Evolutionary conservation across 1,140 invertebrate species (phyloP), one percentile per base, ranked within the genome.

Genomic region (Rhyzopertha dominica): DNA sequence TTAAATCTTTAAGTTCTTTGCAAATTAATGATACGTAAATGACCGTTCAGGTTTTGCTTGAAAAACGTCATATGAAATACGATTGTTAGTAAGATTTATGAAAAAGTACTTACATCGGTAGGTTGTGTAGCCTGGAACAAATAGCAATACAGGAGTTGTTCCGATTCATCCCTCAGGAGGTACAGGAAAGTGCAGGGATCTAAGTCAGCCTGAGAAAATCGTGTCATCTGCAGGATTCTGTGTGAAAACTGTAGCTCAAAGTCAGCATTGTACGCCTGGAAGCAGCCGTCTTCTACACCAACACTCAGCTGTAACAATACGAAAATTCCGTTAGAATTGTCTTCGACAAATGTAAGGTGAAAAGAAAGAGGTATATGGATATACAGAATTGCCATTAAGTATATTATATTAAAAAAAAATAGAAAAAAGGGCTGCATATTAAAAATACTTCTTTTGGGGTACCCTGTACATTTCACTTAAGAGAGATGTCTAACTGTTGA

Each of bases 161-260:
- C 78, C 49, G 70, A 70, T 47, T 77, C 73, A 63, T 82, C 78
- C 24, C 75, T 71, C 12, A 82, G 57, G 48, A 81, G 70, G 62
- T 82, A 83, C 43, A 82, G 73, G 47, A 80, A 69, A 51, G 75
- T 73, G 12, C 69, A 66, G 2, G 72, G 69, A 53, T 71, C 69
- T 5, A 68, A 62, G 16, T 75, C 74, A 0, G 74, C 72, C 57
- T 77, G 73, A 10, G 74, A 74, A 20, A 75, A 74, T 43, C 66
- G 55, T 4, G 78, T 67, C 51, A 82, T 78, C 53, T 78, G 72
- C 14, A 72, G 69, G 4, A 83, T 58, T 30, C 74, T 68, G 61
- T 83, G 81, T 7, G 75, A 68, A 29, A 81, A 77, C 32, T 81
- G 73, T 0, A 78, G 67, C 56, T 80, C 77, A 48, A 80, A 80